These are phyloP conservation scores for Leucophenga montana DNA, from an alignment of 2,888 invertebrate species.

Conservation along the genomic window DNA sequence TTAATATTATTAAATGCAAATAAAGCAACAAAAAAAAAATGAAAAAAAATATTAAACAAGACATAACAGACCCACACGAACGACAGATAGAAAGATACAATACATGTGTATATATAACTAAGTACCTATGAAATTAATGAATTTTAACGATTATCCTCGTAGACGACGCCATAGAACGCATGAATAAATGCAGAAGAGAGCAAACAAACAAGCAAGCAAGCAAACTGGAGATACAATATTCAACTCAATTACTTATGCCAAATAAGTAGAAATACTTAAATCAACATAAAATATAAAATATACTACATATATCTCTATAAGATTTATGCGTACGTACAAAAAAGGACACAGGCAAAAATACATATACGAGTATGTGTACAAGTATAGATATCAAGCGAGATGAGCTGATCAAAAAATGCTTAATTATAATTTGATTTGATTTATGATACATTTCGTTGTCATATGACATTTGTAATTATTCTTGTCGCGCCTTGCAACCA, in stretches of 20 bases:
- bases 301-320: not conserved
- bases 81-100: not conserved
- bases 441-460: slow-evolving; percentile 69
- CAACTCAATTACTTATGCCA: slow-evolving; percentile 66
- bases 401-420: slow-evolving; percentile 64
- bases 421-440: slow-evolving; percentile 70
- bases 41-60: slow-evolving; percentile 20
- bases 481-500: slow-evolving; percentile 67
- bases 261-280: slow-evolving; percentile 64
- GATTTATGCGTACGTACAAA: slow-evolving; percentile 26
- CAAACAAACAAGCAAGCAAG: slow-evolving; percentile 35
- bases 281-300: slow-evolving; percentile 16
- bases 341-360: slow-evolving; percentile 2
- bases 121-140: slow-evolving; percentile 54
- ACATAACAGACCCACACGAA: slow-evolving; percentile 38
- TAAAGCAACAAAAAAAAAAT: slow-evolving; percentile 32
- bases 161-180: slow-evolving; percentile 45
- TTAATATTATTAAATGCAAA: slow-evolving; percentile 65
- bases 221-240: not conserved
- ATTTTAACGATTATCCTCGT: slow-evolving; percentile 60
- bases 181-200: too few species aligned
- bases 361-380: slow-evolving; percentile 7
- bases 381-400: slow-evolving; percentile 38
- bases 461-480: slow-evolving; percentile 72
- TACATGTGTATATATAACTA: not conserved